These are phyloP conservation scores for Panzeria rudis DNA, from an alignment of 2,888 invertebrate genomes.

Conservation along the genomic window DNA sequence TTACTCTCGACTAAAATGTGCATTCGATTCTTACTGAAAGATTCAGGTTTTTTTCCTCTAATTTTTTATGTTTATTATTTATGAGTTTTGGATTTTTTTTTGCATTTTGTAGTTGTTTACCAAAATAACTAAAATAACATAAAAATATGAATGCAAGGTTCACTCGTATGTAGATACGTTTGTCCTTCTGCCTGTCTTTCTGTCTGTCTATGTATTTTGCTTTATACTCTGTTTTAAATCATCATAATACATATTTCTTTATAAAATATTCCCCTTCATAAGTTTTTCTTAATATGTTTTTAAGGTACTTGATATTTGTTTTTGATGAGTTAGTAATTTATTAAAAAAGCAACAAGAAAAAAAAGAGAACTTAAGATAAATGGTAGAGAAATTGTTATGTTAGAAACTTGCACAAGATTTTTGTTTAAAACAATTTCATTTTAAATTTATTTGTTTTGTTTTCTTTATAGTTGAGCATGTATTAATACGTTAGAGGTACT, in stretches of 20 bases:
- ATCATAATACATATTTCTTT: not conserved
- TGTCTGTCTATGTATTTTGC: slow-evolving; percentile 15
- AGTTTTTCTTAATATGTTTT: slow-evolving; percentile 33
- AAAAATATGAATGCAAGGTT: slow-evolving; percentile 11
- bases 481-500: not conserved
- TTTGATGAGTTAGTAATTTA: not conserved
- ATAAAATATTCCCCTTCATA: not conserved
- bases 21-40: not conserved
- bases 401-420: not conserved
- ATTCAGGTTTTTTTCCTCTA: not conserved
- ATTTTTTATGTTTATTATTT: slow-evolving; percentile 62
- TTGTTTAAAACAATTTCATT: not conserved
- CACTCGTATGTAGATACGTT: not conserved
- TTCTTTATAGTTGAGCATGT: not conserved
- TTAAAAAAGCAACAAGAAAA: not conserved
- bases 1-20: not conserved
- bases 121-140: slow-evolving; percentile 28
- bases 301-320: slow-evolving; percentile 9
- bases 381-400: not conserved
- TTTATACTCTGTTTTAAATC: not conserved
- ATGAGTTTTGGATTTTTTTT: slow-evolving; percentile 50
- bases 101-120: slow-evolving; percentile 61
- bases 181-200: not conserved
- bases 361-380: not conserved
- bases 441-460: too few species aligned